Evolutionary conservation across 2,888 invertebrate genomes (phyloP).

Genomic region (Leptinotarsa tumamoca): DNA sequence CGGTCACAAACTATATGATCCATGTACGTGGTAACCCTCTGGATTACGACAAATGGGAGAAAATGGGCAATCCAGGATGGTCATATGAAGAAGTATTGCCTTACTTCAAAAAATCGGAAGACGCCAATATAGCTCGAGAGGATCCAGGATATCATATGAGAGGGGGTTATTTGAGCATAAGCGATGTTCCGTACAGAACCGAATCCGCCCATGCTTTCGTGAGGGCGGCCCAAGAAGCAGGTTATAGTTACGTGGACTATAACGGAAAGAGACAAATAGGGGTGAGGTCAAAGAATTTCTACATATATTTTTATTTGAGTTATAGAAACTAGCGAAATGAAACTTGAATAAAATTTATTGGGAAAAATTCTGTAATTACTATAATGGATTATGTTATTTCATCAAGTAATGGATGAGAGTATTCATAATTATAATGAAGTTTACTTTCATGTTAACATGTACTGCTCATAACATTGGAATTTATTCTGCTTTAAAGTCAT

Average conservation of each 20-base stretch:
- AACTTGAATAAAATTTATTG: too few relatives aligned
- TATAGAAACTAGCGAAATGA: too few relatives aligned
- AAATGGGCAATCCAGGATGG: slow-evolving; percentile 72
- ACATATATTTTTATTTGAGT: slow-evolving; percentile 48
- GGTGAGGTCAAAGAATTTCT: slow-evolving; percentile 63
- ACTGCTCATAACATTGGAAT: too few relatives aligned
- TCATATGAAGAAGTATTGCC: slow-evolving; percentile 66
- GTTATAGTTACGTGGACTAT: slow-evolving; percentile 77
- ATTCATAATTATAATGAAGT: too few relatives aligned
- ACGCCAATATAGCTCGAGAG: slow-evolving; percentile 54
- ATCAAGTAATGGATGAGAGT: too few relatives aligned
- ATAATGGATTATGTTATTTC: too few relatives aligned
- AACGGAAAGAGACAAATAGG: slow-evolving; percentile 75
- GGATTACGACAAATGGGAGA: slow-evolving; percentile 79
- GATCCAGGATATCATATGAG: slow-evolving; percentile 62
- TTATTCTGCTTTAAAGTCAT: too few relatives aligned
- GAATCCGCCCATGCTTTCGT: slow-evolving; percentile 70
- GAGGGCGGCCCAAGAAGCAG: slow-evolving; percentile 74
- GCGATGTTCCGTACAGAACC: slow-evolving; percentile 64
- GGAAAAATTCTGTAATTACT: too few relatives aligned
- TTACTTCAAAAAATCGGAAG: slow-evolving; percentile 64
- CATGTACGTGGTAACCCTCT: slow-evolving; percentile 72
- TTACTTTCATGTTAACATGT: too few relatives aligned
- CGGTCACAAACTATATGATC: slow-evolving; percentile 68
- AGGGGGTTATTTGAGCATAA: slow-evolving; percentile 63